These are phyloP conservation scores for Volucella inanis DNA, from an alignment of 2,888 invertebrate genomes.

Conservation along the genomic window DNA sequence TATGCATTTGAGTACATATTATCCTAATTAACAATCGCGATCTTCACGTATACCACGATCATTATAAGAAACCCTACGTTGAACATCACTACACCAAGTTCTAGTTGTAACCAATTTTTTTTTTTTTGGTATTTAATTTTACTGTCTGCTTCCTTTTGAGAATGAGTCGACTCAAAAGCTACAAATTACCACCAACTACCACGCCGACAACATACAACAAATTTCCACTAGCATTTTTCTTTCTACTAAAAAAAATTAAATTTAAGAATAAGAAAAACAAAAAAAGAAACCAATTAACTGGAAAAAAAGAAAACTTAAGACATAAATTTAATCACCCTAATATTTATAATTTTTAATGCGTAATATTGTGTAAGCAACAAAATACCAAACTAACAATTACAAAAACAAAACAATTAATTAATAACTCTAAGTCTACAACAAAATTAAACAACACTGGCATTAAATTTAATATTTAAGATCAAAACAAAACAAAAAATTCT, in stretches of 20 bases:
- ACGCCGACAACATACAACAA: slow-evolving; percentile 9
- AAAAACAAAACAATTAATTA: slow-evolving; percentile 37
- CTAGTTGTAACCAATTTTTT: too few relatives aligned
- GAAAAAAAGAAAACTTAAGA: slow-evolving; percentile 54
- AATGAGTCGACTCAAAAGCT: too few relatives aligned
- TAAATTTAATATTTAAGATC: slow-evolving; percentile 23
- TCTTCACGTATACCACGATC: too few relatives aligned
- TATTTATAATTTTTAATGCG: slow-evolving; percentile 69
- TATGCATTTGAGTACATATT: too few relatives aligned
- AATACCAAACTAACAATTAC: slow-evolving; percentile 2
- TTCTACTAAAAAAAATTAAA: slow-evolving; percentile 66
- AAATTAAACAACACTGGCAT: slow-evolving; percentile 72
- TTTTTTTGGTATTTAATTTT: too few relatives aligned
- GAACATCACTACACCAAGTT: too few relatives aligned
- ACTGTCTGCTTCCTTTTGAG: too few relatives aligned
- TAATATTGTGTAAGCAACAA: slow-evolving; percentile 71
- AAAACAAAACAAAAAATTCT: slow-evolving; percentile 8
- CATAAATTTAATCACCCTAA: slow-evolving; percentile 74
- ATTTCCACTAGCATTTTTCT: slow-evolving; percentile 54
- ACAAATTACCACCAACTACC: neutral
- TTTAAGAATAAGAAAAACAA: slow-evolving; percentile 64
- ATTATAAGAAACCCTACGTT: too few relatives aligned
- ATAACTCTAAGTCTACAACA: slow-evolving; percentile 68
- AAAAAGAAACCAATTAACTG: slow-evolving; percentile 43
- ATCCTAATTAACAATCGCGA: too few relatives aligned